Evolutionary conservation across 2,797 vertebrate species (phyloP).

Genomic region (Sparus aurata): DNA sequence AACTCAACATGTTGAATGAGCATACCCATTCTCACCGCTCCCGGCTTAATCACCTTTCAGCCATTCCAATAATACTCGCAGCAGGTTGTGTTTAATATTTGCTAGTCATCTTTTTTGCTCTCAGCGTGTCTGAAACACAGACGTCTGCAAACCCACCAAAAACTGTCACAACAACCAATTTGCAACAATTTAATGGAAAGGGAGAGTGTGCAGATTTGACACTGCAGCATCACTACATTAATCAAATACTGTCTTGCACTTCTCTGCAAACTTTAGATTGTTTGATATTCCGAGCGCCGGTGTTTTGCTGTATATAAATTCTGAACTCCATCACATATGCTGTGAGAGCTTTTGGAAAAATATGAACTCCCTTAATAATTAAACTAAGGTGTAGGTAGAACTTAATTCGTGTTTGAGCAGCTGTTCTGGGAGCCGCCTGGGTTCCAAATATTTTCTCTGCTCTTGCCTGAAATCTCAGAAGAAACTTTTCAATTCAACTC

Average conservation of each 20-base stretch:
- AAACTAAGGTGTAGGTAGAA: slow-evolving; percentile 41
- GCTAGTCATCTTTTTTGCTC: not conserved
- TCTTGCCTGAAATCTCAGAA: slow-evolving; percentile 19
- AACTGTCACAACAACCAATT: slow-evolving; percentile 42
- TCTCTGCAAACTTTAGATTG: not conserved
- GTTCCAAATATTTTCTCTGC: slow-evolving; percentile 30
- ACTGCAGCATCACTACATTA: not conserved
- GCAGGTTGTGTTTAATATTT: not conserved
- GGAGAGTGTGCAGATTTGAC: not conserved
- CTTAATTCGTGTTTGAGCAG: slow-evolving; percentile 49
- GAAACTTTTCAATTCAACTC: slow-evolving; percentile 19
- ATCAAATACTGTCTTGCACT: slow-evolving; percentile 2
- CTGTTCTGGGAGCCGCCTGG: slow-evolving; percentile 46
- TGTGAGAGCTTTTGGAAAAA: not conserved
- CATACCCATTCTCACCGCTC: too few relatives aligned
- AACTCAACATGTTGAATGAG: not conserved
- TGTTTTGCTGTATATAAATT: not conserved
- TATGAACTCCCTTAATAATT: slow-evolving; percentile 37
- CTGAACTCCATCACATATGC: slow-evolving; percentile 20
- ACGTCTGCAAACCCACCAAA: not conserved
- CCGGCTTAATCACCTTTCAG: slow-evolving; percentile 11
- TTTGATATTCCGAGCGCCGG: slow-evolving; percentile 7
- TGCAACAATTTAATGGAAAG: not conserved
- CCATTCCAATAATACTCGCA: not conserved
- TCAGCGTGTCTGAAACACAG: slow-evolving; percentile 1